These are phyloP conservation scores for Zhuqinia jingwanae DNA, from an alignment of 2,888 invertebrate genomes.

Conservation along the genomic window DNA sequence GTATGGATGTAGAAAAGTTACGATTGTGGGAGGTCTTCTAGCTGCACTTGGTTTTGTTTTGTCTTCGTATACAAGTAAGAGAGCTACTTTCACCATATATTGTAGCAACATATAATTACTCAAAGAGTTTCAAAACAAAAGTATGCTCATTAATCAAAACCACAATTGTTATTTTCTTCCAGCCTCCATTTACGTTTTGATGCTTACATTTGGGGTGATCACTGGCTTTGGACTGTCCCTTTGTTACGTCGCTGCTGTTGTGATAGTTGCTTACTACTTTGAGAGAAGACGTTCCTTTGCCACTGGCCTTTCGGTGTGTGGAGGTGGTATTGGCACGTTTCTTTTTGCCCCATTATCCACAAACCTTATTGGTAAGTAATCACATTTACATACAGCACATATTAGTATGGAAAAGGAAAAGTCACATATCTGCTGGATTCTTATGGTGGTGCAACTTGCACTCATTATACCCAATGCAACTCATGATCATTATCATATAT, in stretches of 20 bases:
- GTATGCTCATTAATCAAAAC: constrained; percentile 15
- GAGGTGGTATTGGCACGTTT: constrained; percentile 93
- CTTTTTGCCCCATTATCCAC: constrained; percentile 91
- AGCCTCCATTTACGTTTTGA: constrained; percentile 88
- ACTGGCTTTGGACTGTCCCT: constrained; percentile 92
- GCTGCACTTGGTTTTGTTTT: constrained; percentile 89
- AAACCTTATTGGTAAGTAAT: constrained; percentile 83
- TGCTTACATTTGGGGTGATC: constrained; percentile 91
- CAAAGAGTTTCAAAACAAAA: constrained; percentile 45
- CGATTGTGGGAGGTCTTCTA: constrained; percentile 89
- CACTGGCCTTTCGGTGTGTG: constrained; percentile 92
- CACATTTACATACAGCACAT: no score
- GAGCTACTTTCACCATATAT: neutral
- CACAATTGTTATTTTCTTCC: constrained; percentile 80
- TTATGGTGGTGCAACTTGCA: no score
- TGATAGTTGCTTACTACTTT: constrained; percentile 94
- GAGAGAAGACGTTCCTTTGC: constrained; percentile 92
- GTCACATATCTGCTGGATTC: no score
- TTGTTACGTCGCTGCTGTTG: constrained; percentile 88
- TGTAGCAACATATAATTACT: constrained; percentile 36
- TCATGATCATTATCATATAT: no score
- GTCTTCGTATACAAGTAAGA: constrained; percentile 84
- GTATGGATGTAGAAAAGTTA: constrained; percentile 88
- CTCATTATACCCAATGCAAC: no score
- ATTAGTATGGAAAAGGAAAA: no score